Conservation (phyloP, 2,113 vertebrate genomes). For the Silurus glanis region DNA sequence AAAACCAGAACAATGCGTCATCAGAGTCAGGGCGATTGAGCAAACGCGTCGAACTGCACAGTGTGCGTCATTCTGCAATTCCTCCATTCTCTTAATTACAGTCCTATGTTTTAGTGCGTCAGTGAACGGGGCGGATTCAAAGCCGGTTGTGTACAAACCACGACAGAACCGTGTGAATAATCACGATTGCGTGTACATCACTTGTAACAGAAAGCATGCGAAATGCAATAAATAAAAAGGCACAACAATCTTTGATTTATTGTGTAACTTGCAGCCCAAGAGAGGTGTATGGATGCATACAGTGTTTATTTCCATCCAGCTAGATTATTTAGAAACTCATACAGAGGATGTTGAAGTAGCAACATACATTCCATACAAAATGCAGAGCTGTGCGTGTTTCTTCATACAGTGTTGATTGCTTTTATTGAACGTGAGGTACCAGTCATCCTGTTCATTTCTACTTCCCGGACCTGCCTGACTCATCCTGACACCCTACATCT, state of each 20-base stretch:
- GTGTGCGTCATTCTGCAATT: constrained; percentile 1
- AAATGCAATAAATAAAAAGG: background rate
- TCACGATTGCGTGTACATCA: background rate
- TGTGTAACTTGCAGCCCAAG: background rate
- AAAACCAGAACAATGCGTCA: constrained; percentile 2
- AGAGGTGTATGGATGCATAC: background rate
- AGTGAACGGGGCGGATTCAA: background rate
- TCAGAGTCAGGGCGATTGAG: background rate
- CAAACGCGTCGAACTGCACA: background rate
- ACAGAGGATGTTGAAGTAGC: background rate
- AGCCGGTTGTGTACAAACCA: background rate
- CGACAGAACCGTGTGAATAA: background rate
- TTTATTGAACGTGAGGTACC: too few relatives aligned
- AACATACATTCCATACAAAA: too few relatives aligned
- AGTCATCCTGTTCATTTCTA: too few relatives aligned
- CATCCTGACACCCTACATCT: too few relatives aligned
- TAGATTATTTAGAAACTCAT: background rate
- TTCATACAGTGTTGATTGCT: background rate
- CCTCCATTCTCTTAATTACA: constrained; percentile 5
- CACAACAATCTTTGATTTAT: background rate
- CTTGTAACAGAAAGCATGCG: background rate
- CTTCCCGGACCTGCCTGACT: too few relatives aligned
- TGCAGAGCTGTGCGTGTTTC: background rate
- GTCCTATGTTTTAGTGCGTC: background rate
- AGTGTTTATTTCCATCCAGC: background rate